Evolutionary conservation across 2,113 vertebrate genomes (phyloP).

Genomic region (Petaurus breviceps): DNA sequence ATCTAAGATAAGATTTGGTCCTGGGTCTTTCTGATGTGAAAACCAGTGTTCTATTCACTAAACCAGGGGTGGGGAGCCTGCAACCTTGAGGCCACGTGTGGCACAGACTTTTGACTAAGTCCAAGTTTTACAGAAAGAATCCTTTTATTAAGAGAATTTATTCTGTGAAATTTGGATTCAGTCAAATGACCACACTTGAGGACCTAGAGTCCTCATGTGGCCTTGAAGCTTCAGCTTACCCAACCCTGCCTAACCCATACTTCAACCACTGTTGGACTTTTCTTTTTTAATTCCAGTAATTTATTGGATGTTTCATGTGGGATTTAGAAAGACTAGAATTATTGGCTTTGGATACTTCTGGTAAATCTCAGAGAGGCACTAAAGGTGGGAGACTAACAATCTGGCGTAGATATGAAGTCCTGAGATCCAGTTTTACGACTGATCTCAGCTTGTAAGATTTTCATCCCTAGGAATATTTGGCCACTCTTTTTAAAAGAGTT

Average conservation of each 20-base stretch:
- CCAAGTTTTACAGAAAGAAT: no score
- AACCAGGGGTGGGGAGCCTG: no score
- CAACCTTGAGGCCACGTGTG: no score
- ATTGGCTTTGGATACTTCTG: constrained; percentile 66
- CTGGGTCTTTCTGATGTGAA: no score
- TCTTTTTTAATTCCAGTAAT: constrained; percentile 78
- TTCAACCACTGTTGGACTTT: not conserved
- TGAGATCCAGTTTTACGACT: constrained; percentile 61
- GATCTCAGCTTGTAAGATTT: constrained; percentile 55
- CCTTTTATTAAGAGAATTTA: no score
- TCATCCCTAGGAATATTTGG: constrained; percentile 67
- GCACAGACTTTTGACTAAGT: no score
- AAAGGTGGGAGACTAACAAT: constrained; percentile 67
- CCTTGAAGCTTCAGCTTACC: no score
- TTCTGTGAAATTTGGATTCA: no score
- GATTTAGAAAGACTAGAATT: constrained; percentile 71
- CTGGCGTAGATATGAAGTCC: constrained; percentile 71
- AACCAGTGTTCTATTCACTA: no score
- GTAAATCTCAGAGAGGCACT: constrained; percentile 68
- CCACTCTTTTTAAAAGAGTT: constrained; percentile 70
- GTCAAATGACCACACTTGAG: no score
- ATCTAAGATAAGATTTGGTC: no score
- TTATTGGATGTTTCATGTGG: constrained; percentile 83
- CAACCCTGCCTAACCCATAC: not conserved
- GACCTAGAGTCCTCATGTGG: no score